Conservation (phyloP, 2,797 vertebrate genomes). For the Peromyscus aztecus region DNA sequence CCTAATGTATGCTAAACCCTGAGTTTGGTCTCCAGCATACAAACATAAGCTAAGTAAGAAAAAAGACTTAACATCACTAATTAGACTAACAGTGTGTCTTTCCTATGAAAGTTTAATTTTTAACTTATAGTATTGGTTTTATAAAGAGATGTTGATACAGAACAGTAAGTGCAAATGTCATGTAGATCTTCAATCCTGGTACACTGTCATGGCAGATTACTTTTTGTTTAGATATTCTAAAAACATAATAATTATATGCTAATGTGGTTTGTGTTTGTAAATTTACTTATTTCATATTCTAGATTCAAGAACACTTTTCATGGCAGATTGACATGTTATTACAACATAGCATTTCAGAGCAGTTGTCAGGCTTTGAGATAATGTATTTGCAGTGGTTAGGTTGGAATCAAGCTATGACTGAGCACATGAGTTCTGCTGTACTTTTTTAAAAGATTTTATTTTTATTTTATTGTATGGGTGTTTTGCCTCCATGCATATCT, state of each 20-base stretch:
- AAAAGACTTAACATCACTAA: constrained; percentile 16
- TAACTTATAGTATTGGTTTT: constrained; percentile 39
- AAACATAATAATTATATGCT: constrained; percentile 67
- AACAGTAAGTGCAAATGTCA: neutral
- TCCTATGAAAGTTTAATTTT: constrained; percentile 61
- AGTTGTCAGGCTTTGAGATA: constrained; percentile 75
- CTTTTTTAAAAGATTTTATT: constrained; percentile 25
- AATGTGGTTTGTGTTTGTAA: constrained; percentile 76
- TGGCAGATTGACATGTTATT: constrained; percentile 73
- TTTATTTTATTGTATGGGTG: neutral
- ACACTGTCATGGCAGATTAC: constrained; percentile 59
- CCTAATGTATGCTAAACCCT: neutral
- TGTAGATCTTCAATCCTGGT: constrained; percentile 60
- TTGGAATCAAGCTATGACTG: constrained; percentile 43
- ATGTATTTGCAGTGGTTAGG: constrained; percentile 45
- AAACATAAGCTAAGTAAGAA: neutral
- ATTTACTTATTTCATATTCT: constrained; percentile 88
- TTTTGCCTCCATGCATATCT: neutral
- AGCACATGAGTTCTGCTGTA: neutral
- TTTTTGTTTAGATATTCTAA: constrained; percentile 72
- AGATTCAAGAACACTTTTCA: constrained; percentile 70
- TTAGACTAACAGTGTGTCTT: constrained; percentile 22
- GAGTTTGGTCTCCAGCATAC: neutral
- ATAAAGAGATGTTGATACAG: constrained; percentile 23
- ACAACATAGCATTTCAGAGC: constrained; percentile 71